Evolutionary conservation across 2,888 invertebrate genomes (phyloP).

Genomic region (Dynastes grantii): DNA sequence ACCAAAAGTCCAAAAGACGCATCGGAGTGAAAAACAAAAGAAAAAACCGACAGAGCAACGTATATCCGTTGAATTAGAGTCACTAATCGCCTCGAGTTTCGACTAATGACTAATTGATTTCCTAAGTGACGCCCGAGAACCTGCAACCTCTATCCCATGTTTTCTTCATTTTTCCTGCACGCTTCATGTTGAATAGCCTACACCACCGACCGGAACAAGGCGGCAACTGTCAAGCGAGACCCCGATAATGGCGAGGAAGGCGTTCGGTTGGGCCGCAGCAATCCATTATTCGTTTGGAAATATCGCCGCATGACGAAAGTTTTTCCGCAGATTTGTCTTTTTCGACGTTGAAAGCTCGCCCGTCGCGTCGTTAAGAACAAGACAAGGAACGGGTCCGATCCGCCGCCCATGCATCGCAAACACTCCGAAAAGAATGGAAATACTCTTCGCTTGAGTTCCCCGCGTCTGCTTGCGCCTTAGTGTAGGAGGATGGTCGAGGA

Average conservation of each 20-base stretch:
- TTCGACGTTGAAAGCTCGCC: neutral
- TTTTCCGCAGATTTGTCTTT: constrained; percentile 8
- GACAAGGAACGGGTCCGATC: neutral
- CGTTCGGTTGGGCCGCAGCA: neutral
- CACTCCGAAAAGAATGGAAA: too few relatives aligned
- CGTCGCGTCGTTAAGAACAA: constrained; percentile 1
- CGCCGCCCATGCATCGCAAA: too few relatives aligned
- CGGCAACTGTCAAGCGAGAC: neutral
- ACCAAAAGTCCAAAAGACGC: too few relatives aligned
- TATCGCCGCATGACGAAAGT: neutral
- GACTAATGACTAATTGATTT: constrained; percentile 31
- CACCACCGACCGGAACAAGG: neutral
- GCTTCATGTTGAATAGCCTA: too few relatives aligned
- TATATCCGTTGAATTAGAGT: neutral
- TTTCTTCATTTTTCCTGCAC: neutral
- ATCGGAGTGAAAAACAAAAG: too few relatives aligned
- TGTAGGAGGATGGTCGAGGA: neutral
- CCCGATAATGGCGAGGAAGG: too few relatives aligned
- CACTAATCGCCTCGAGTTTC: constrained; percentile 16
- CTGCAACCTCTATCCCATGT: neutral
- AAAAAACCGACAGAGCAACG: too few relatives aligned
- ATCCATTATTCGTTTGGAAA: constrained; percentile 18
- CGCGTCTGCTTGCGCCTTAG: too few relatives aligned
- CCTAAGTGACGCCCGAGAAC: constrained; percentile 12
- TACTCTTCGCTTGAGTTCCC: too few relatives aligned